phyloP scores from a whole-genome alignment of 2,113 vertebrate species.

The Eupsittula cactorum region DNA sequence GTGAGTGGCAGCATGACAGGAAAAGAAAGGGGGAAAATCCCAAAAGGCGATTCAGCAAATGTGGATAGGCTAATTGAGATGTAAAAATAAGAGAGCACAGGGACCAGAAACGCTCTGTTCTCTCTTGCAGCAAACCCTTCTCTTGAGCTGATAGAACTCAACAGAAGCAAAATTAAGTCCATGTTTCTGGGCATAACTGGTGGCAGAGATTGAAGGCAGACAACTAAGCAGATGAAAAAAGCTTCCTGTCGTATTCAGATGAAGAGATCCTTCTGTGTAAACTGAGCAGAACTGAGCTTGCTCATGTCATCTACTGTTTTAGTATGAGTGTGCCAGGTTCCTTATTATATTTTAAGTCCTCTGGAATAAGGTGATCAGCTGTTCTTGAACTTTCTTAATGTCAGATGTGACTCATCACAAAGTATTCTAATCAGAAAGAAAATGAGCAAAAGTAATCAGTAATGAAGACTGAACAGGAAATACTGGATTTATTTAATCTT shows the following conservation, averaged over 20 bases:
- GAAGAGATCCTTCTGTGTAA: background rate
- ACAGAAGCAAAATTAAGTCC: background rate
- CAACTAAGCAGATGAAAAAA: background rate
- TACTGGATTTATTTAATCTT: background rate
- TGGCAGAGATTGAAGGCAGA: background rate
- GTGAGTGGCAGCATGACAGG: background rate
- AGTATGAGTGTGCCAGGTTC: background rate
- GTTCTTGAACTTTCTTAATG: background rate
- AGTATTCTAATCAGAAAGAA: background rate
- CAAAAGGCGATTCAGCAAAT: background rate
- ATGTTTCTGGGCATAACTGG: background rate
- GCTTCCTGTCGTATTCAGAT: background rate
- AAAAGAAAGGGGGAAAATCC: constrained; percentile 6
- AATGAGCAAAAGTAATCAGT: constrained; percentile 2
- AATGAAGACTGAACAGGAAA: background rate
- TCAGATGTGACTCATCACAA: constrained; percentile 13
- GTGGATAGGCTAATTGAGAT: background rate
- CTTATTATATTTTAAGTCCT: background rate
- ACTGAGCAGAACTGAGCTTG: background rate
- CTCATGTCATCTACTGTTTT: background rate
- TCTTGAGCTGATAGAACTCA: background rate
- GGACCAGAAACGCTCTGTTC: background rate
- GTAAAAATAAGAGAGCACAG: background rate
- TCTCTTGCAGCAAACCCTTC: background rate
- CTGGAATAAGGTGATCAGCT: background rate